Evolutionary conservation across 2,113 vertebrate genomes (phyloP), one percentile per base, ranked within the genome.

Genomic region (Fulica atra): DNA sequence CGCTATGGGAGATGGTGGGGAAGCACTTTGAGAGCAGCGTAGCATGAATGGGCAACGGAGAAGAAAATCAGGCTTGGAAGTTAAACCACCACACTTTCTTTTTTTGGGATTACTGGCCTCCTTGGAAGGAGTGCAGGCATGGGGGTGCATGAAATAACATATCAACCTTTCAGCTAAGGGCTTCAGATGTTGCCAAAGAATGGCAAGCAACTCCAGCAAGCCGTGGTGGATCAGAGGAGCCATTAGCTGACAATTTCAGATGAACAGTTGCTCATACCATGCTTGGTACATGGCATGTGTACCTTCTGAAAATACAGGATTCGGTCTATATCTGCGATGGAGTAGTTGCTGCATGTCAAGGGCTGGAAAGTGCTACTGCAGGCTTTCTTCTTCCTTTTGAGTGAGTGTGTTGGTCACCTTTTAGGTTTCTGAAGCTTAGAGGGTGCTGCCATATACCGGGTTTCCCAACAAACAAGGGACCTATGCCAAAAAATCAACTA

Each of bases 321-420:
- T 98, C 84, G 77, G 87, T 98, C 98, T 98, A 95, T 98, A 96
- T 98, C 98, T 98, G 98, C 65, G 86, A 98, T 96, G 97, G 89
- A 95, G 13, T 88, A 92, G 87, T 36, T 78, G 63, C 31, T 89
- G 74, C 10, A 17, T 50, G 16, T 46, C 89, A 88, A 95, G 44
- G 89, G 89, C 42, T 86, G 63, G 57, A 60, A 90, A 93, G 63
- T 0, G 0, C 28, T 63, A 64, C 70, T 69, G 81, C 50, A 89
- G 65, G 59, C 16, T 74, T 81, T 87, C 66, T 78, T 89, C 59
- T 85, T 90, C 57, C 28, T 94, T 97, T 97, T 72, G 60, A 93
- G 88, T 71, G 44, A 93, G 94, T 40, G 15, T 42, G 70, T 74
- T 3, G 10, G 53, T 96, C 83, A 86, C 64, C 53, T 72, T 86